Base-by-base conservation (phyloP, 1,140 invertebrate genomes). In the Diachasmimorpha longicaudata region DNA sequence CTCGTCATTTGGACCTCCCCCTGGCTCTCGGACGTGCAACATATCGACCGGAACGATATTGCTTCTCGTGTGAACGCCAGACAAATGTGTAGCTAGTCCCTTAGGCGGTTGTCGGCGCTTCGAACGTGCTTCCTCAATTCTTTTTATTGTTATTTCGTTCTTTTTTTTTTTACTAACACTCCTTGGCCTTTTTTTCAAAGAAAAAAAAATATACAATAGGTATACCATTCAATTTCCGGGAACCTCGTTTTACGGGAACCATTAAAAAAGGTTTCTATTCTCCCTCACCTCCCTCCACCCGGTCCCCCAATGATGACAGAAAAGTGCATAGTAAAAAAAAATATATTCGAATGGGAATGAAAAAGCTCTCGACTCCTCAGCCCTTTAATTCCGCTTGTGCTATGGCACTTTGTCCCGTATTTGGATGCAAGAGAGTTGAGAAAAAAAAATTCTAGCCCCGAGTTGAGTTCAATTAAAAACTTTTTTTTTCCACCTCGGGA, bases 81-180 rank as follows among this genome's bases (percentile, higher is more conserved):
- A 36, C 36, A 37, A 68, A 66, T 66, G 58, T 68, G 31, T 14
- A 68, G 25, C 25, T 36, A 16, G n/a, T 39, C 36, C 66, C 66
- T 39, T 68, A 63, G 58, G 58, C 58, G 23, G 58, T 63, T 63
- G 58, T 21, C 31, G 36, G 36, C 36, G 36, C 36, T 68, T 16
- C n/a, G 36, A 68, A 68, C 66, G 66, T 68, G 66, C 66, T 68
- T 37, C 4, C 66, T 16, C 4, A 68, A 16, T n/a, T 14, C 14
- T 11, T 68, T 39, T 66, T 14, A 66, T 68, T 68, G n/a, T 68
- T 68, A 68, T 68, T 68, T 68, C n/a, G n/a, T 37, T n/a, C n/a
- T 67, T 67, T 52, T 52, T 19, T 19, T 9, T 52, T 58, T 58
- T 11, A 11, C 6, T 11, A 11, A 13, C 58, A 36, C 58, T 14